A percentile compares a stretch with the other conserved stretches of the same genome.
Evolutionary conservation across 2,888 invertebrate species (phyloP).

Genomic region (Machimus atricapillus): DNA sequence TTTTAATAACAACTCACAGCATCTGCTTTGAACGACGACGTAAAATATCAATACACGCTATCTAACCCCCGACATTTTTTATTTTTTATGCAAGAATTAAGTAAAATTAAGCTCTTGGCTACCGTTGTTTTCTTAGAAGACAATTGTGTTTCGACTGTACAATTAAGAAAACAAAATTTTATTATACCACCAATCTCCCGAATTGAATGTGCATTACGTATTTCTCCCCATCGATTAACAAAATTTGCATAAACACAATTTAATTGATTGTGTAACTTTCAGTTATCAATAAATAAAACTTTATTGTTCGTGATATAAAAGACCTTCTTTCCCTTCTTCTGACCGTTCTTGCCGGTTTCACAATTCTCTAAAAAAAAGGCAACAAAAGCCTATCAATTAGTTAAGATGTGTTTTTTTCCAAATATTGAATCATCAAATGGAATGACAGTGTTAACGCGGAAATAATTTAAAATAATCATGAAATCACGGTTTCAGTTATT

Average conservation of each 20-base stretch:
- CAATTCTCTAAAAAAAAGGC: neutral
- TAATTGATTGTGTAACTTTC: neutral
- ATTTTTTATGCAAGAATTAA: neutral
- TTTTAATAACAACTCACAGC: neutral
- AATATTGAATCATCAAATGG: constrained; percentile 15
- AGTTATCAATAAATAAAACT: neutral
- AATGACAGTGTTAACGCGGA: constrained; percentile 14
- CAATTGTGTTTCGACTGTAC: neutral
- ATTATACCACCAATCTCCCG: neutral
- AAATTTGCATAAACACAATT: neutral
- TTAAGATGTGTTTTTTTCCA: neutral
- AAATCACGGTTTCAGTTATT: constrained; percentile 26
- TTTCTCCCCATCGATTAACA: neutral
- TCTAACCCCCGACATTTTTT: neutral
- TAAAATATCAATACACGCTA: neutral
- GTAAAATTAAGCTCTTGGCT: neutral
- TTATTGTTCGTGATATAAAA: neutral
- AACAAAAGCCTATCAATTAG: neutral
- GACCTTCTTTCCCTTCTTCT: neutral
- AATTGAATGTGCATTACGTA: neutral
- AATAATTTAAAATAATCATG: constrained; percentile 18
- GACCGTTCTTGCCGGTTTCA: neutral
- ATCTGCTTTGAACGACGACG: neutral
- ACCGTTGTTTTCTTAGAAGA: neutral
- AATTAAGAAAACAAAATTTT: neutral